These are phyloP conservation scores for Labeo catla DNA, from an alignment of 2,113 vertebrate species.

Conservation along the genomic window DNA sequence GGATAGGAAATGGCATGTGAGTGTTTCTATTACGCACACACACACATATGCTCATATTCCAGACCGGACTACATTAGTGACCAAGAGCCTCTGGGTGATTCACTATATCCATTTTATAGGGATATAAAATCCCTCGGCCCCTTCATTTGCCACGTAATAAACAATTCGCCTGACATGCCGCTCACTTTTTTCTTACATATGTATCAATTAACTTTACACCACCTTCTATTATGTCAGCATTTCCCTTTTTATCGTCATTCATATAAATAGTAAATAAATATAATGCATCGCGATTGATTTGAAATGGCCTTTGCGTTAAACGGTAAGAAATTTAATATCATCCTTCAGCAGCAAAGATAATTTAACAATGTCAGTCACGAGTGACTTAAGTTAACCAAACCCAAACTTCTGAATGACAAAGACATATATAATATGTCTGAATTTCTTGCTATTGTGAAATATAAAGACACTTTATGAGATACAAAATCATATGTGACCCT, in stretches of 20 bases:
- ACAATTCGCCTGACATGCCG: constrained; percentile 66
- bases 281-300: constrained; percentile 38
- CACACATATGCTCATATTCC: constrained; percentile 8
- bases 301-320: constrained; percentile 39
- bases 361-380: not conserved
- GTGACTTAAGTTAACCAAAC: not conserved
- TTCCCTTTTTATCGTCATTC: constrained; percentile 63
- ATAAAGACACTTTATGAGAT: not conserved
- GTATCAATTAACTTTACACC: constrained; percentile 76
- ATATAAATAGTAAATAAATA: constrained; percentile 52
- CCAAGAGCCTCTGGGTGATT: constrained; percentile 70
- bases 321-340: not conserved
- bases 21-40: constrained; percentile 11
- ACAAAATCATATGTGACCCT: too few relatives aligned
- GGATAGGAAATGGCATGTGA: constrained; percentile 37
- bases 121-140: constrained; percentile 71
- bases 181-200: constrained; percentile 67
- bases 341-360: not conserved
- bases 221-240: constrained; percentile 69
- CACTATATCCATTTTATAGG: constrained; percentile 75
- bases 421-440: not conserved
- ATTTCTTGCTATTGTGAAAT: too few relatives aligned
- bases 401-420: not conserved
- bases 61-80: constrained; percentile 67
- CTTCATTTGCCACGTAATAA: constrained; percentile 76